Conservation (phyloP, 1,140 invertebrate species). For the Drosophila kohkoa region DNA sequence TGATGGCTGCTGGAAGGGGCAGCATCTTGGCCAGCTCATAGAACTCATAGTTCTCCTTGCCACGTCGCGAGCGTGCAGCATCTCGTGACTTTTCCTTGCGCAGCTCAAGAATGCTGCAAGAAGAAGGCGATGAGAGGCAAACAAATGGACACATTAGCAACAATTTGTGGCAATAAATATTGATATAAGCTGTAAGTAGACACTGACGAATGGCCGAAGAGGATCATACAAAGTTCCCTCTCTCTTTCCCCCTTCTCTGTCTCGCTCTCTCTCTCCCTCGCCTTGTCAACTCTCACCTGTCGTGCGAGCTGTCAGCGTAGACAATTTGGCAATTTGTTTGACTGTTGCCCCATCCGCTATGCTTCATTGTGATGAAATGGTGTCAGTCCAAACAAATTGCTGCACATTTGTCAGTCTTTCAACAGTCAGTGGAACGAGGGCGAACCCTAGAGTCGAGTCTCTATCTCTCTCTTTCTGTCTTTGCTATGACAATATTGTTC, state of each 20-base stretch:
- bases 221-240: slow-evolving; percentile 17
- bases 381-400: slow-evolving; percentile 76
- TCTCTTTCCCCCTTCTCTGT: not conserved
- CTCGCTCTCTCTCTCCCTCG: not conserved
- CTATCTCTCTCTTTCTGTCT: not conserved
- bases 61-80: slow-evolving; percentile 96
- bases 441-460: not conserved
- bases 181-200: slow-evolving; percentile 63
- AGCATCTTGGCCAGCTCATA: slow-evolving; percentile 99
- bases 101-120: slow-evolving; percentile 96
- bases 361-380: slow-evolving; percentile 70
- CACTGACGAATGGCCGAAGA: slow-evolving; percentile 62
- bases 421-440: slow-evolving; percentile 36
- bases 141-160: slow-evolving; percentile 18
- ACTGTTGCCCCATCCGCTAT: not conserved
- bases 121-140: not conserved
- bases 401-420: slow-evolving; percentile 72
- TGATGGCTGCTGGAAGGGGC: slow-evolving; percentile 97
- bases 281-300: slow-evolving; percentile 42
- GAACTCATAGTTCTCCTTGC: slow-evolving; percentile 99
- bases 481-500: slow-evolving; percentile 41
- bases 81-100: slow-evolving; percentile 98
- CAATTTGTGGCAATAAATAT: slow-evolving; percentile 54
- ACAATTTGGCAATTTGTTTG: slow-evolving; percentile 68
- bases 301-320: slow-evolving; percentile 54